Base-by-base conservation (phyloP, 2,797 vertebrate species). In the Argya squamiceps region DNA sequence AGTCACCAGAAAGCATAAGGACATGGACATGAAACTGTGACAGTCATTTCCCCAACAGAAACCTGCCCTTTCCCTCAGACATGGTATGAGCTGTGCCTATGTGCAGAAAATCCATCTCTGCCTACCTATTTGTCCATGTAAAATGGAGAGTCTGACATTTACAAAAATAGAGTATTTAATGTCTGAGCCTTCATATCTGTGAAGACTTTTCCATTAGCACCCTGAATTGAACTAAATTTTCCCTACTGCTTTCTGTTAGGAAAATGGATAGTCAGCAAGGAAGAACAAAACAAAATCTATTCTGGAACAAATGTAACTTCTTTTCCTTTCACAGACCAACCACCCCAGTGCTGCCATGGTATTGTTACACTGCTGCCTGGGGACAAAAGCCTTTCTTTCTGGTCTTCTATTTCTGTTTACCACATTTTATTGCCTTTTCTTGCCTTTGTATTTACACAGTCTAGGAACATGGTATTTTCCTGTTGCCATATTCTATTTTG, bases 381-480 rank as follows among this genome's bases (percentile, higher is more conserved):
- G 24, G 34, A 87, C 64, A 94, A 94, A 87, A 84, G 71, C 53
- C 26, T 93, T 93, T 84, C 56, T 94, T 84, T 94, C 78, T 91
- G 62, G 39, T 24, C 39, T 77, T 82, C 84, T 90, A 8, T 74
- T 92, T 82, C 68, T 90, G 39, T 71, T 92, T 73, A 85, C 64
- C 16, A 53, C 34, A 68, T 82, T 93, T 87, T 74, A 77, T 80
- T 89, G 81, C 53, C 59, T 82, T 87, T 93, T 74, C 47, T 44
- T 90, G 34, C 64, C 43, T 89, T 91, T 83, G 24, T 52, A 59
- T 89, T 91, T 73, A 68, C 22, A 44, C 21, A 80, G 50, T 34
- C 62, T n/a, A 62, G 46, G 43, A 91, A 75, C 15, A 34, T 16
- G 13, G 29, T 53, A 55, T 82, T 75, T 92, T 86, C 50, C 44